These are phyloP conservation scores for Temnothorax nylanderi DNA, from an alignment of 1,140 invertebrate genomes.

Conservation along the genomic window DNA sequence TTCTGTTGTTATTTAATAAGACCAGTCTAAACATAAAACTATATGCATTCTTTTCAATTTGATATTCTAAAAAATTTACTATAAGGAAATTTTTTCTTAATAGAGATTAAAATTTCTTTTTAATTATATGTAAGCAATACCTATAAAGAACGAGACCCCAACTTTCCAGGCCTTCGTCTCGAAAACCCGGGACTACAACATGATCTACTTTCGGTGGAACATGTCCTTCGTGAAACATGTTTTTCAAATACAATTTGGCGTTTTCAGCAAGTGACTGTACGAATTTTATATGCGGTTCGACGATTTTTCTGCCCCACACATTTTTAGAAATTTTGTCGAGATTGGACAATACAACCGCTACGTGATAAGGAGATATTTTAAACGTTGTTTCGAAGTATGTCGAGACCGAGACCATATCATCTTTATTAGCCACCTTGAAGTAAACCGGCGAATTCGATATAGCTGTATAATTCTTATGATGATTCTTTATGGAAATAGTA, in stretches of 20 bases:
- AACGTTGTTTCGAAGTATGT: background rate
- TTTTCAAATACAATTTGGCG: too few species aligned
- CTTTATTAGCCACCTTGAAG: too few species aligned
- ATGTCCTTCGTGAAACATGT: constrained; percentile 46
- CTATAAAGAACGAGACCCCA: constrained; percentile 89
- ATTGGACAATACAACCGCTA: constrained; percentile 89
- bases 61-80: too few species aligned
- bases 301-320: constrained; percentile 84
- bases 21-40: too few species aligned
- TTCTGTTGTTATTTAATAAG: too few species aligned
- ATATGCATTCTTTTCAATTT: too few species aligned
- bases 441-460: constrained; percentile 80
- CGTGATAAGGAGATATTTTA: constrained; percentile 84
- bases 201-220: constrained; percentile 86
- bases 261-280: constrained; percentile 77
- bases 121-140: constrained; percentile 71
- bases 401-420: constrained; percentile 84
- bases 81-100: too few species aligned
- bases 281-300: constrained; percentile 84
- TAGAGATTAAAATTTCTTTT: background rate
- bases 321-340: constrained; percentile 67
- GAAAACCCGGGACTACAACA: constrained; percentile 91
- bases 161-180: constrained; percentile 94
- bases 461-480: constrained; percentile 76
- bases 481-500: constrained; percentile 85